Percentiles rank a stretch among this genome's conserved stretches.
These are phyloP conservation scores for Centropyge bicolor DNA, from an alignment of 2,797 vertebrate species.

Conservation along the genomic window DNA sequence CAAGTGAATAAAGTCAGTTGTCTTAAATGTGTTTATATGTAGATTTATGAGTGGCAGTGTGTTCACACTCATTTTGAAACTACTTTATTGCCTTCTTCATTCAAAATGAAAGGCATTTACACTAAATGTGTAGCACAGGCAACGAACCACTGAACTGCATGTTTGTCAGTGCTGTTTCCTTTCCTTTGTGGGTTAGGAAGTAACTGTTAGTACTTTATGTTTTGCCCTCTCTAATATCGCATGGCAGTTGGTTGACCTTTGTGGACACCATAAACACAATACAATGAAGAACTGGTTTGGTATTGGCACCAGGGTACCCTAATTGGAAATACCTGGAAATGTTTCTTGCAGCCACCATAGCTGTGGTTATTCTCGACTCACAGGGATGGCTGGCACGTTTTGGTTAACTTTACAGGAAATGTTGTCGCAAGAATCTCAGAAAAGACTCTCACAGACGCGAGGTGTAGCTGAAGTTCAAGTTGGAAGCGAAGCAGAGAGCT, in stretches of 20 bases:
- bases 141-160: conserved; percentile 11
- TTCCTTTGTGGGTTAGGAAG: conserved; percentile 53
- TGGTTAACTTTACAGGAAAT: conserved; percentile 56
- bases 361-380: conserved; percentile 38
- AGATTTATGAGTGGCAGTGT: not conserved
- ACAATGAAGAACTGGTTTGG: conserved; percentile 70
- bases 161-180: conserved; percentile 49
- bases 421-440: conserved; percentile 33
- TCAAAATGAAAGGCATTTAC: conserved; percentile 30
- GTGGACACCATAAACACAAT: conserved; percentile 70
- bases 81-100: conserved; percentile 23
- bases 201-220: conserved; percentile 50
- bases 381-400: conserved; percentile 24
- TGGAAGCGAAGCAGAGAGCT: conserved; percentile 39
- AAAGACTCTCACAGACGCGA: conserved; percentile 31
- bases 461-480: conserved; percentile 47
- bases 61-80: conserved; percentile 43
- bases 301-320: conserved; percentile 49
- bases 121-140: conserved; percentile 12
- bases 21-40: not conserved
- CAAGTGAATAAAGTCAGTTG: not conserved
- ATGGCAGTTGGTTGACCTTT: conserved; percentile 61
- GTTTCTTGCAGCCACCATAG: conserved; percentile 36
- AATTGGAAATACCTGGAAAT: conserved; percentile 63
- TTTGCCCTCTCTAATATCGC: conserved; percentile 59